Conservation (phyloP, 2,113 vertebrate species). For the Oreochromis aureus region DNA sequence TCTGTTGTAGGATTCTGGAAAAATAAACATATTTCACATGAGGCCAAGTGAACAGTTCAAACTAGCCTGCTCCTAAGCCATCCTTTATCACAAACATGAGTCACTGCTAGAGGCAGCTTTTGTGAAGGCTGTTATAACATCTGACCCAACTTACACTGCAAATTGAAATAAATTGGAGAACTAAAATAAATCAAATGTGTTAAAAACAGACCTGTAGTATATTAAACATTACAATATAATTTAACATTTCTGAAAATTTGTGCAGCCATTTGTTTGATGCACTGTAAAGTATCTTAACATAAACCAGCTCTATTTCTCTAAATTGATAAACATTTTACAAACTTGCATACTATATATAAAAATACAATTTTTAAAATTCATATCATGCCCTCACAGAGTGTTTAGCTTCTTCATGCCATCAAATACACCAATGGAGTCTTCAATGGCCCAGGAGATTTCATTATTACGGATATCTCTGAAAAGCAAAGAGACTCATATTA, state of each 20-base stretch:
- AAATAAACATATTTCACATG: not conserved
- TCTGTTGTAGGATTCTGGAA: slow-evolving; percentile 85
- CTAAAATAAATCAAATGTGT: not conserved
- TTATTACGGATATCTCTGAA: slow-evolving; percentile 90
- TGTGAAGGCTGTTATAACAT: not conserved
- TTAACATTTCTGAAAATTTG: not conserved
- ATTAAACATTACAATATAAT: not conserved
- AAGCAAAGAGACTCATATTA: slow-evolving; percentile 9
- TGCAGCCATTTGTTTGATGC: not conserved
- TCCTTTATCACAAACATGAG: not conserved
- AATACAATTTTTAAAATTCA: not conserved
- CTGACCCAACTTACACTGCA: not conserved
- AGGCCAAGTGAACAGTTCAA: not conserved
- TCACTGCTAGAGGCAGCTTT: not conserved
- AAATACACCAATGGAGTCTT: slow-evolving; percentile 95
- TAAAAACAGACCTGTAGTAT: not conserved
- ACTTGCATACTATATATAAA: not conserved
- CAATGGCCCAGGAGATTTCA: slow-evolving; percentile 97
- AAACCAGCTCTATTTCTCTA: not conserved
- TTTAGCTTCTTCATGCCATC: slow-evolving; percentile 88
- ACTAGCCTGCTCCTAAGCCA: not conserved
- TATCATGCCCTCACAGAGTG: slow-evolving; percentile 77
- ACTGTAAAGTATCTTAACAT: not conserved
- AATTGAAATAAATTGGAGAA: not conserved
- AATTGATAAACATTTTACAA: not conserved